phyloP scores from a whole-genome alignment of 1,140 invertebrate genomes.

The Theocolax elegans region DNA sequence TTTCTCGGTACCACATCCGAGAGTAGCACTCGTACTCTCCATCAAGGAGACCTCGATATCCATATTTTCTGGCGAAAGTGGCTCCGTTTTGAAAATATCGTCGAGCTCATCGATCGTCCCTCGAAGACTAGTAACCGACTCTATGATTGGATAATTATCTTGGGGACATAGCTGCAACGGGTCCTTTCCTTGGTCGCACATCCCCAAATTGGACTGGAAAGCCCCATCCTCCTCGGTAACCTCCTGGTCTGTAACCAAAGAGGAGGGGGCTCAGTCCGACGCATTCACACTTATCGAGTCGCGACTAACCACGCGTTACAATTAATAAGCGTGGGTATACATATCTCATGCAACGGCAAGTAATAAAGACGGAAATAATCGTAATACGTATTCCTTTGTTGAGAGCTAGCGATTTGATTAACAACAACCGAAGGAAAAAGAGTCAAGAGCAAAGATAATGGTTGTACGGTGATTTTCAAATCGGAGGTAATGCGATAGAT shows the following conservation, averaged over 20 bases:
- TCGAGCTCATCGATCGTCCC: conserved; percentile 52
- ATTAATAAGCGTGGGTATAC: too few relatives aligned
- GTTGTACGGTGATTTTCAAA: neutral
- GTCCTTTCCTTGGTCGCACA: conserved; percentile 47
- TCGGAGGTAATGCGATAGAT: neutral
- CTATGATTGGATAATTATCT: conserved; percentile 44
- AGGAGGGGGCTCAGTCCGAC: conserved; percentile 68
- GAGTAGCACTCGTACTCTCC: neutral
- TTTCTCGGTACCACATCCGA: conserved; percentile 7
- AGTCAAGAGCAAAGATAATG: neutral
- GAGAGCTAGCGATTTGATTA: too few relatives aligned
- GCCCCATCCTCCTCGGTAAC: conserved; percentile 67
- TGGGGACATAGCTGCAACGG: conserved; percentile 47
- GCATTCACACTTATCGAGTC: too few relatives aligned
- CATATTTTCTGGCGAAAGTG: conserved; percentile 52
- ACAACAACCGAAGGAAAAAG: neutral
- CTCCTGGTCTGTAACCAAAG: conserved; percentile 69
- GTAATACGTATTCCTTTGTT: too few relatives aligned
- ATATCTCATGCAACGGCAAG: conserved; percentile 41
- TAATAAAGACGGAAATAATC: too few relatives aligned
- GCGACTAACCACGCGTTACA: too few relatives aligned
- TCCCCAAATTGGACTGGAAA: conserved; percentile 58
- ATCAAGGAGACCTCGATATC: neutral
- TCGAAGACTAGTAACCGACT: conserved; percentile 62
- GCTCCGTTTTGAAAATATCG: conserved; percentile 60